Base-by-base conservation (phyloP, 2,888 invertebrate genomes). In the Saturnia pavonia region DNA sequence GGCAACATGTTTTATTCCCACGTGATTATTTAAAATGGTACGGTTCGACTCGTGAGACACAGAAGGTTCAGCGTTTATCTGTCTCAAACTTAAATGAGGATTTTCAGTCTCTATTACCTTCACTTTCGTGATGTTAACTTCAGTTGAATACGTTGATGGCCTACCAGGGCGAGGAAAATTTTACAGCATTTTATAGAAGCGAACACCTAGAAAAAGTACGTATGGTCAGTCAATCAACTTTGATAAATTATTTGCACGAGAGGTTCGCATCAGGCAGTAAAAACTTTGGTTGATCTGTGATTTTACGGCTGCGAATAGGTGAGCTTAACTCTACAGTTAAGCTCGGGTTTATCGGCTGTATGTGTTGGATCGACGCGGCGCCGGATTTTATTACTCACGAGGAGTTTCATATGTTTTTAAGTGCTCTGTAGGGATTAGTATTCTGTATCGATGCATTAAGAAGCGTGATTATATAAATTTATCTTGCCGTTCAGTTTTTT, bases 201-300 rank as follows among this genome's bases (percentile, higher is more conserved):
- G 11, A 27, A 16, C 27, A 9, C 16, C 60, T 11, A 60, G 60
- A 60, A 63, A 8, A 16, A 34, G 63, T 19, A 25, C 69, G 76
- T 71, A 76, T 70, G 67, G 73, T 54, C 71, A 68, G 71, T 72
- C 76, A 74, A 70, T 74, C 77, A 76, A 71, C 72, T 73, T 71
- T 70, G 14, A 69, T 77, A 77, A 80, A 78, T 80, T 79, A 82
- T 82, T 80, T 80, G 81, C 76, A 76, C 72, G 70, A 70, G 71
- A 73, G 72, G 74, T 75, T 74, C 68, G 60, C 70, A 69, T 60
- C 72, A 68, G 72, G 75, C 69, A 72, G 76, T 80, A 80, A 80
- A 60, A 82, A 78, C 77, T 80, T 78, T 73, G 76, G 77, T 75
- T 76, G 79, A 81, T 80, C 76, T 76, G 72, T 74, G 75, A 70